Evolutionary conservation across 2,113 vertebrate genomes (phyloP).

Genomic region (Rutilus rutilus): DNA sequence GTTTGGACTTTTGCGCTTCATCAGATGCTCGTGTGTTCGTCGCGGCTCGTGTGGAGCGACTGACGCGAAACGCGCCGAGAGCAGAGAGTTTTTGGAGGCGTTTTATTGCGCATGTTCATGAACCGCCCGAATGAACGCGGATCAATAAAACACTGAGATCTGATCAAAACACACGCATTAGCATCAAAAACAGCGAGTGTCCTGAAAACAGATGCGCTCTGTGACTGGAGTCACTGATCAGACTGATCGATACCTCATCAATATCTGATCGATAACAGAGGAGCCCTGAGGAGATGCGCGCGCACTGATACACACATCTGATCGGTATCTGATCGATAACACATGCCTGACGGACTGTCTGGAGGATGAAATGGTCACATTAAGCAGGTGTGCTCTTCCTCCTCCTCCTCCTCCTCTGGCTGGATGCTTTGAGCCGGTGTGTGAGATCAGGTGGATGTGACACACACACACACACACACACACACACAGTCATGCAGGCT

Average conservation of each 20-base stretch:
- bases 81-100: background rate
- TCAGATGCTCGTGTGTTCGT: background rate
- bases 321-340: background rate
- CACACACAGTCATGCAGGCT: slow-evolving; percentile 81
- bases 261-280: slow-evolving; percentile 10
- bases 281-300: slow-evolving; percentile 7
- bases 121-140: slow-evolving; percentile 46
- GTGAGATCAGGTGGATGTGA: slow-evolving; percentile 48
- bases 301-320: background rate
- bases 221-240: background rate
- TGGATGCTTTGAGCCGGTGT: slow-evolving; percentile 40
- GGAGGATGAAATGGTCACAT: slow-evolving; percentile 66
- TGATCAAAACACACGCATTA: background rate
- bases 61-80: background rate
- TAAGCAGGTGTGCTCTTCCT: slow-evolving; percentile 31
- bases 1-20: background rate
- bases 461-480: slow-evolving; percentile 45
- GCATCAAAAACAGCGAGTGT: background rate
- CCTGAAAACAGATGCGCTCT: background rate
- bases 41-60: background rate
- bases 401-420: background rate
- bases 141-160: slow-evolving; percentile 11
- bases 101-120: slow-evolving; percentile 57
- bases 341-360: background rate
- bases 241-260: background rate